Evolutionary conservation across 2,113 vertebrate species (phyloP), one percentile per base, ranked within the genome.

Genomic region (Pelusios castaneus): DNA sequence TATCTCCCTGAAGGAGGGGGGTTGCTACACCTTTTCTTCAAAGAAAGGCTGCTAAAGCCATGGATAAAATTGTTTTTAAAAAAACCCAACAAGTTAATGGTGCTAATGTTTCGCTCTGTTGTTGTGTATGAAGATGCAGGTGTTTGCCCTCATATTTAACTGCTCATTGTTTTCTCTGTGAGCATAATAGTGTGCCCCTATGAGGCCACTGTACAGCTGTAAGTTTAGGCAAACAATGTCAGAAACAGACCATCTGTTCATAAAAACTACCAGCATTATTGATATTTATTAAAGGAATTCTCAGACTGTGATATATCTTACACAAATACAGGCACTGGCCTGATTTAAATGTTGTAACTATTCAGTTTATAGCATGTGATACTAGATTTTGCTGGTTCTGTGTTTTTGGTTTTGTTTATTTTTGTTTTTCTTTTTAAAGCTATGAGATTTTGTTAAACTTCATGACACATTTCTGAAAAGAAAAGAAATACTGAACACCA

Each of bases 401-500:
- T 73, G 73, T 41, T 3, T 58, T 56, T 79, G 52, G 47, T 93
- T 92, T 83, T 77, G 89, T 73, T 67, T 41, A 2, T 58, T 56
- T 41, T 85, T 89, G 85, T 82, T 92, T 85, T 41, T 54, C 29
- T 2, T 60, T 88, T 82, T 89, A 5, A 2, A 90, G 43, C 82
- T 91, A 80, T 96, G 38, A 82, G 90, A 13, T 84, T 9, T 70
- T 73, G 16, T n/a, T 19, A 82, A 80, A 92, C 56, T 86, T 70
- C 31, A 49, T 92, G 88, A 52, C 52, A 55, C 60, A 93, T 85
- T 96, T 92, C 31, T 45, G 89, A 38, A 90, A 85, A 47, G 89
- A 38, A 90, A 85, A 47, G 3, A 31, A 93, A 56, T 85, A 67
- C 5, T 52, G n/a, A 88, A 2, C 19, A 86, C 80, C 78, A 86